These are phyloP conservation scores for Takifugu ocellatus DNA, from an alignment of 2,797 vertebrate species.

Conservation along the genomic window DNA sequence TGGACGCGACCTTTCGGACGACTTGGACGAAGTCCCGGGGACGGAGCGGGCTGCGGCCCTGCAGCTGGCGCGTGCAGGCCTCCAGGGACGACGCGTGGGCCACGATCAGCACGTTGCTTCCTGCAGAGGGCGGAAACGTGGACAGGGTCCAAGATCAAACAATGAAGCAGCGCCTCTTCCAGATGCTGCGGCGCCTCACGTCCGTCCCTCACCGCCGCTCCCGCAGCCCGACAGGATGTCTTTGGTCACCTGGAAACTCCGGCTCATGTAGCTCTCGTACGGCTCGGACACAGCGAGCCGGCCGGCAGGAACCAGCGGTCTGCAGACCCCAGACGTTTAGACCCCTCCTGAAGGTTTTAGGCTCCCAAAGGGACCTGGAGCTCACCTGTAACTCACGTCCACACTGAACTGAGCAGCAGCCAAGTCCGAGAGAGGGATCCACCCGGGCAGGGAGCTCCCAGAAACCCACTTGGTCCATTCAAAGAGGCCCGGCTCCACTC, in stretches of 20 bases:
- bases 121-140: conserved; percentile 60
- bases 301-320: conserved; percentile 91
- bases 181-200: background rate
- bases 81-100: conserved; percentile 94
- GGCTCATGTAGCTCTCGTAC: conserved; percentile 90
- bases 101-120: conserved; percentile 92
- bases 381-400: conserved; percentile 94
- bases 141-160: conserved; percentile 29
- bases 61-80: conserved; percentile 93
- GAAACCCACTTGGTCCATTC: conserved; percentile 98
- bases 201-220: conserved; percentile 80
- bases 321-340: conserved; percentile 34
- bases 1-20: conserved; percentile 85
- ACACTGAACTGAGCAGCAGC: conserved; percentile 86
- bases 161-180: conserved; percentile 1
- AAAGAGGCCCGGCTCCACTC: conserved; percentile 90
- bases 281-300: conserved; percentile 89
- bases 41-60: conserved; percentile 87
- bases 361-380: too few species aligned
- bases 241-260: conserved; percentile 93
- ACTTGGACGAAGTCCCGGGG: conserved; percentile 97
- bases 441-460: conserved; percentile 84
- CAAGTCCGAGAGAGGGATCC: conserved; percentile 86
- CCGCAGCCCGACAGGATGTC: conserved; percentile 93
- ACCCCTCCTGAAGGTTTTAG: too few species aligned